Evolutionary conservation across 2,888 invertebrate genomes (phyloP).

Genomic region (Anaspis maculata): DNA sequence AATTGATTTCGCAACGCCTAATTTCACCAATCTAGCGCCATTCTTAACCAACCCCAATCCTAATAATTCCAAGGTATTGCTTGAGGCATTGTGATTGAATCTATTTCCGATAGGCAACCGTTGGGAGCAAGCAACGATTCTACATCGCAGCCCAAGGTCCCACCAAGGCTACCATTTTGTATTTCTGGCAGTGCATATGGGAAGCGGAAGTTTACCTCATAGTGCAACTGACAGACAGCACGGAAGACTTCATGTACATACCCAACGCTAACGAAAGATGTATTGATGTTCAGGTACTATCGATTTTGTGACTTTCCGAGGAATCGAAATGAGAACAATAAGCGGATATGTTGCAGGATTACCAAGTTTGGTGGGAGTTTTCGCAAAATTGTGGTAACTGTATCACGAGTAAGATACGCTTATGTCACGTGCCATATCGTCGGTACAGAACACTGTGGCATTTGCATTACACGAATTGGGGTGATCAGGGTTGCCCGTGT

Average conservation of each 20-base stretch:
- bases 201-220: constrained; percentile 78
- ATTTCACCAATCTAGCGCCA: too few species aligned
- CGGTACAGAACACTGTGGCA: constrained; percentile 68
- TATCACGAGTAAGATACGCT: constrained; percentile 52
- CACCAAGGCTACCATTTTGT: constrained; percentile 48
- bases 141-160: constrained; percentile 77
- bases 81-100: too few species aligned
- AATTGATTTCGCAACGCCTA: too few species aligned
- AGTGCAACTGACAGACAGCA: constrained; percentile 61
- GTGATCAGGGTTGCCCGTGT: constrained; percentile 52
- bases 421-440: constrained; percentile 49
- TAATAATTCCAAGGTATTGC: too few species aligned
- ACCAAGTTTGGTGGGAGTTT: constrained; percentile 62
- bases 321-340: too few species aligned
- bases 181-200: constrained; percentile 87
- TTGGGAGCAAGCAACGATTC: constrained; percentile 74
- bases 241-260: constrained; percentile 51
- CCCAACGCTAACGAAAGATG: constrained; percentile 51
- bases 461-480: constrained; percentile 65
- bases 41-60: too few species aligned
- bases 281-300: constrained; percentile 53
- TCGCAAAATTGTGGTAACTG: constrained; percentile 58
- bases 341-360: constrained; percentile 42
- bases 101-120: constrained; percentile 75
- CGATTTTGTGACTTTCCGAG: too few species aligned